These are phyloP conservation scores for Gasterosteus aculeatus DNA, from an alignment of 2,113 vertebrate species.

Conservation along the genomic window DNA sequence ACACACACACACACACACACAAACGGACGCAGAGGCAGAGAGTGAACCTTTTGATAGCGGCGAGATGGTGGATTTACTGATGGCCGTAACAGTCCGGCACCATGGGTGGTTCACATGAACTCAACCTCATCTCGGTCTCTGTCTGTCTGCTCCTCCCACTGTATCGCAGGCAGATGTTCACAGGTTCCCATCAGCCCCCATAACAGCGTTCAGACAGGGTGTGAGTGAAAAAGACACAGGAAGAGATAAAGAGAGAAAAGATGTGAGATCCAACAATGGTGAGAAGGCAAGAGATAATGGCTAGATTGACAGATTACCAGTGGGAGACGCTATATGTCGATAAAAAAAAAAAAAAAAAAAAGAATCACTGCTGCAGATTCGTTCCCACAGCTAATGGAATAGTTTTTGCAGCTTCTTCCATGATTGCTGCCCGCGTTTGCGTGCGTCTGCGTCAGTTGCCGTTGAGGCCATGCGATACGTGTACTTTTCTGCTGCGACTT, in stretches of 20 bases:
- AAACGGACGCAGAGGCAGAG: constrained; percentile 36
- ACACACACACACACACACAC: constrained; percentile 22
- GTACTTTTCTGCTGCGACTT: constrained; percentile 60
- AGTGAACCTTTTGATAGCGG: constrained; percentile 70
- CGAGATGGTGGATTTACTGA: constrained; percentile 76
- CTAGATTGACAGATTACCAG: constrained; percentile 67
- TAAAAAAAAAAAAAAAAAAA: constrained; percentile 54
- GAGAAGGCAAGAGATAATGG: constrained; percentile 60
- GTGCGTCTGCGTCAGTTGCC: constrained; percentile 42
- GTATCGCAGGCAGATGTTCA: constrained; percentile 77
- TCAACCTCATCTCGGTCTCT: constrained; percentile 73
- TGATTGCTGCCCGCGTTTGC: constrained; percentile 13
- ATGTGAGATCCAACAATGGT: constrained; percentile 49
- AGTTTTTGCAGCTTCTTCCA: constrained; percentile 3
- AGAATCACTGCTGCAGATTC: constrained; percentile 21
- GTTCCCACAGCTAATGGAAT: constrained; percentile 18
- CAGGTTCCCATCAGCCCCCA: constrained; percentile 69
- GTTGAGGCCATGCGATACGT: constrained; percentile 71
- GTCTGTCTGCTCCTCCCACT: constrained; percentile 57
- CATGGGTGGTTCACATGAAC: constrained; percentile 74
- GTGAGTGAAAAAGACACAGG: constrained; percentile 51
- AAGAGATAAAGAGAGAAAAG: constrained; percentile 48
- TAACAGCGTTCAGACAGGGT: constrained; percentile 58
- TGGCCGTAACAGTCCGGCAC: constrained; percentile 71
- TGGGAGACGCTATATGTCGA: constrained; percentile 57